Evolutionary conservation across 2,113 vertebrate genomes (phyloP).

Genomic region (Heterotilapia buettikoferi): DNA sequence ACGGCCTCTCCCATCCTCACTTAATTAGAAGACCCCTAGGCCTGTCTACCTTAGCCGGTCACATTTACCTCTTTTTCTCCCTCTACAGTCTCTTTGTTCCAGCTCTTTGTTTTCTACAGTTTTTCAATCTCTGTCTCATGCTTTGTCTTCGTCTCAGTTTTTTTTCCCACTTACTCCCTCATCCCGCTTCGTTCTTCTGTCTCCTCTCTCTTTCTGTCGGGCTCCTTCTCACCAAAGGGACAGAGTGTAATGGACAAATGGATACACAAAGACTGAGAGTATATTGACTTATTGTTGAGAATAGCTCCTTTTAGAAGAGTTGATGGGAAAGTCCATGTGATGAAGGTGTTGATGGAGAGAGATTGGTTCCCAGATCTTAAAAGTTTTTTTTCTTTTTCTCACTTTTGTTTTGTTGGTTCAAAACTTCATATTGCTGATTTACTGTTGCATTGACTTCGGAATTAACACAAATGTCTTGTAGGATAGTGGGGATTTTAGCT

Average conservation of each 20-base stretch:
- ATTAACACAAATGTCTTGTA: not conserved
- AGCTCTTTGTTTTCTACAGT: constrained; percentile 22
- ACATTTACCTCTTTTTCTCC: constrained; percentile 38
- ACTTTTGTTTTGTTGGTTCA: not conserved
- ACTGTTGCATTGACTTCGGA: not conserved
- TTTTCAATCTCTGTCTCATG: constrained; percentile 28
- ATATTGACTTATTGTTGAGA: constrained; percentile 24
- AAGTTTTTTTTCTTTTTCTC: not conserved
- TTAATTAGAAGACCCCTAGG: constrained; percentile 78
- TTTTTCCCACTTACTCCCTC: not conserved
- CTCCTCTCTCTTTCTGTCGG: not conserved
- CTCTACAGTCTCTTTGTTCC: constrained; percentile 8
- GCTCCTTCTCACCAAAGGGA: not conserved
- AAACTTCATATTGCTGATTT: not conserved
- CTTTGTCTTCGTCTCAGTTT: not conserved
- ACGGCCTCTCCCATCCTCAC: constrained; percentile 69
- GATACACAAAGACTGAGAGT: not conserved
- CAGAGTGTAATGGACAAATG: constrained; percentile 21
- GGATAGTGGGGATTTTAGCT: not conserved
- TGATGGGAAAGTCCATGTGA: constrained; percentile 29
- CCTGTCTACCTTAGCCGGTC: constrained; percentile 53
- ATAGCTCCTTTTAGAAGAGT: constrained; percentile 9
- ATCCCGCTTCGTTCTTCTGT: not conserved
- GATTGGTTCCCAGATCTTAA: not conserved
- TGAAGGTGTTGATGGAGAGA: constrained; percentile 2